Evolutionary conservation across 2,113 vertebrate genomes (phyloP).

Genomic region (Diadophis punctatus): DNA sequence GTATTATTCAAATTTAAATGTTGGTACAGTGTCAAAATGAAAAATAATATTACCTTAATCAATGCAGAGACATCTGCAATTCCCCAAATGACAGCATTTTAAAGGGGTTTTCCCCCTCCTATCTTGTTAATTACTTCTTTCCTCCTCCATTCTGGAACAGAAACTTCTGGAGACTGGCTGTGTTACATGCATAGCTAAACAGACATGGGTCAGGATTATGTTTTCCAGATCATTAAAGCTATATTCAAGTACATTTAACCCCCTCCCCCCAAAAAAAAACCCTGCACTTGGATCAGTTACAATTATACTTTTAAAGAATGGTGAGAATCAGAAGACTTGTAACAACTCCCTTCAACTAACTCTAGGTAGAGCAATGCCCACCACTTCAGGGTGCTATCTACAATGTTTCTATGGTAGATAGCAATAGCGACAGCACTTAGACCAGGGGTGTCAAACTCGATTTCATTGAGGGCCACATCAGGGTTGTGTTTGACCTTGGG

Average conservation of each 20-base stretch:
- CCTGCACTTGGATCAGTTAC: background rate
- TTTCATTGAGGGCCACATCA: too few relatives aligned
- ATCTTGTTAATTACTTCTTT: slow-evolving; percentile 32
- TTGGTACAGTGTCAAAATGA: background rate
- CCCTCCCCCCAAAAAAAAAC: background rate
- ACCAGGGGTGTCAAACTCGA: too few relatives aligned
- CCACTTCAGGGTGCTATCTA: too few relatives aligned
- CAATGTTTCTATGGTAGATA: too few relatives aligned
- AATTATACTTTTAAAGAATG: slow-evolving; percentile 10
- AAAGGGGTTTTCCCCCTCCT: slow-evolving; percentile 11
- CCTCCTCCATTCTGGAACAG: slow-evolving; percentile 1
- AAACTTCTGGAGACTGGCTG: slow-evolving; percentile 33
- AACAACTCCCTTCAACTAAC: slow-evolving; percentile 28
- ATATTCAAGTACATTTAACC: slow-evolving; percentile 28
- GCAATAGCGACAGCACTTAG: background rate
- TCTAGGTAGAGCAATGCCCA: slow-evolving; percentile 10
- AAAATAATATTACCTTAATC: slow-evolving; percentile 37
- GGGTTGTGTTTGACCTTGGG: too few relatives aligned
- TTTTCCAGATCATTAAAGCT: background rate
- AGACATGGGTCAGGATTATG: slow-evolving; percentile 28
- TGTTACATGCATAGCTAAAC: slow-evolving; percentile 28
- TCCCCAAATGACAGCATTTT: slow-evolving; percentile 33
- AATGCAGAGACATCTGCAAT: slow-evolving; percentile 2
- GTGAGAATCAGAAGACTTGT: background rate
- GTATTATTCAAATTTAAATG: slow-evolving; percentile 24